Evolutionary conservation across 2,113 vertebrate genomes (phyloP).

Genomic region (Pomatorhinus ruficollis): DNA sequence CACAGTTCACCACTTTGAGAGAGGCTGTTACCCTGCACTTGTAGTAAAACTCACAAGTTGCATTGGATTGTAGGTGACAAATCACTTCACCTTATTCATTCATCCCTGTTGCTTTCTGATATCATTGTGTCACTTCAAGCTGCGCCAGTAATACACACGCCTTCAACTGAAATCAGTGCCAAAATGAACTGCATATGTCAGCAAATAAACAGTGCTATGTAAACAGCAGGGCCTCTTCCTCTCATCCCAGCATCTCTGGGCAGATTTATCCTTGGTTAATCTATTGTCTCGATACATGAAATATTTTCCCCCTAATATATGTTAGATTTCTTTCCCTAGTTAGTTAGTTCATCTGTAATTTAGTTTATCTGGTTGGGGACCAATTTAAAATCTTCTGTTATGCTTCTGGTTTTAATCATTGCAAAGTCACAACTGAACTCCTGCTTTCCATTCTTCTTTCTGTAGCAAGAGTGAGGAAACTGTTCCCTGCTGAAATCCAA

Average conservation of each 20-base stretch:
- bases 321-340: background rate
- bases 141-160: slow-evolving; percentile 2
- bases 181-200: slow-evolving; percentile 58
- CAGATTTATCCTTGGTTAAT: slow-evolving; percentile 27
- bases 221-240: slow-evolving; percentile 50
- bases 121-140: slow-evolving; percentile 58
- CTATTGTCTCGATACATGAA: background rate
- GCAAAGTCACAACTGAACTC: background rate
- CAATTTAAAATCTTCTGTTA: background rate
- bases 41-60: slow-evolving; percentile 29
- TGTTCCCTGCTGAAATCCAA: background rate
- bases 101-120: slow-evolving; percentile 59
- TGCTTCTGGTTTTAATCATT: background rate
- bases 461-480: background rate
- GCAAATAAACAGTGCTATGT: slow-evolving; percentile 56
- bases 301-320: background rate
- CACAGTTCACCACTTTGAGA: background rate
- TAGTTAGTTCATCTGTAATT: slow-evolving; percentile 6
- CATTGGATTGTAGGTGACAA: slow-evolving; percentile 41
- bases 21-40: background rate
- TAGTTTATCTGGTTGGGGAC: background rate
- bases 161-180: slow-evolving; percentile 64
- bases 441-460: background rate
- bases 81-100: slow-evolving; percentile 47
- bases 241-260: background rate